Base-by-base conservation (phyloP, 2,888 invertebrate genomes). In the Dioctria linearis region DNA sequence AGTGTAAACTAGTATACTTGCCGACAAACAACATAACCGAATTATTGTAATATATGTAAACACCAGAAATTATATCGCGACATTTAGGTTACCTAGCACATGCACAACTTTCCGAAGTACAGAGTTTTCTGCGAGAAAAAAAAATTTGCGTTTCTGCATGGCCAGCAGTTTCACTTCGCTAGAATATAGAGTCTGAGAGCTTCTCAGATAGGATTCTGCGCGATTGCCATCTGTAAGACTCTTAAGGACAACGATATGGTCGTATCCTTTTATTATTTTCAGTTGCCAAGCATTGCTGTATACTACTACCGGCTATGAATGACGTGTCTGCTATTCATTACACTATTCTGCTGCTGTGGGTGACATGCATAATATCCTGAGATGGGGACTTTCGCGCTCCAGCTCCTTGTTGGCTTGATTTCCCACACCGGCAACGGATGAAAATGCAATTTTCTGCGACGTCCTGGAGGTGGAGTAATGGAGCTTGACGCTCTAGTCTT, bases 361-460 rank as follows among this genome's bases (percentile, higher is more conserved):
- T 49, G 67, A 42, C 42, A 5, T 8, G 46, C 46, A 46, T 46
- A 25, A 25, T 25, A 8, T 46, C 46, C 46, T 46, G 46, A 6
- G 5, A 42, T 6, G 43, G 43, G 67, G 67, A 67, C 25, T 67
- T 67, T 43, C 25, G 46, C 67, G 49, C 13, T 66, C 49, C 5
- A 42, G 67, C 67, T 67, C 67, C 46, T 42, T 67, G 13, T 67
- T 67, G n/a, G 46, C 42, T 65, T 42, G 40, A 65, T 65, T 65
- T 65, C 25, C 65, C 40, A 65, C 65, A 37, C 65, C 25, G 65
- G 42, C 65, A 42, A n/a, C 25, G 65, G n/a, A 65, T 42, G 65
- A 65, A 65, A 25, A 25, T 25, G 25, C 25, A 25, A 25, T 25
- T 25, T 25, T 25, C 25, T 25, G 25, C 25, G 25, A 25, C 25